Conservation (phyloP, 2,888 invertebrate species). For the Eristalinus sepulchralis region DNA sequence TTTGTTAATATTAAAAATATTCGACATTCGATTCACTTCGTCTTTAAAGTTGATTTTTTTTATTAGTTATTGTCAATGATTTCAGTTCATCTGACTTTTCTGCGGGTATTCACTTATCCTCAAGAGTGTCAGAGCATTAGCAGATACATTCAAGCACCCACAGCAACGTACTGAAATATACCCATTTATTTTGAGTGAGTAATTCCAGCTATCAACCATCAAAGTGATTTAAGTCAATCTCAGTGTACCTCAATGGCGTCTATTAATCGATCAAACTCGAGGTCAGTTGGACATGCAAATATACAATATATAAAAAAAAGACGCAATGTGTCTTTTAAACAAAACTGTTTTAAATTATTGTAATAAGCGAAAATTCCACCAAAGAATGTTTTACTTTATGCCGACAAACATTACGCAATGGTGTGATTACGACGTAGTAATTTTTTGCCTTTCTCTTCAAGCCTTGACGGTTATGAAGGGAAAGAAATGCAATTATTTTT, state of each 20-base stretch:
- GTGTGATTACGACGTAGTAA: conserved; percentile 1
- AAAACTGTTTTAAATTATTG: background rate
- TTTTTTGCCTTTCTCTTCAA: conserved; percentile 33
- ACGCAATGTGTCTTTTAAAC: background rate
- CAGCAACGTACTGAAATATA: background rate
- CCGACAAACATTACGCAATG: background rate
- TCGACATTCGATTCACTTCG: background rate
- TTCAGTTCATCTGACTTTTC: background rate
- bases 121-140: background rate
- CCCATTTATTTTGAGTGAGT: background rate
- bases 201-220: conserved; percentile 7
- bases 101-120: background rate
- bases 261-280: conserved; percentile 4
- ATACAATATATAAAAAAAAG: background rate
- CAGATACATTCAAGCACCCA: conserved; percentile 11
- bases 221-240: conserved; percentile 25
- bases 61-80: conserved; percentile 14
- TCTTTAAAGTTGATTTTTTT: background rate
- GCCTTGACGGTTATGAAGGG: conserved; percentile 25
- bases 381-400: background rate
- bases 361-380: background rate
- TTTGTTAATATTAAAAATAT: background rate
- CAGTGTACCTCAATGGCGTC: background rate
- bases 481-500: conserved; percentile 39
- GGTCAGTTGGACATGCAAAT: background rate